phyloP scores from a whole-genome alignment of 2,797 vertebrate genomes.

The Urosaurus nigricauda region DNA sequence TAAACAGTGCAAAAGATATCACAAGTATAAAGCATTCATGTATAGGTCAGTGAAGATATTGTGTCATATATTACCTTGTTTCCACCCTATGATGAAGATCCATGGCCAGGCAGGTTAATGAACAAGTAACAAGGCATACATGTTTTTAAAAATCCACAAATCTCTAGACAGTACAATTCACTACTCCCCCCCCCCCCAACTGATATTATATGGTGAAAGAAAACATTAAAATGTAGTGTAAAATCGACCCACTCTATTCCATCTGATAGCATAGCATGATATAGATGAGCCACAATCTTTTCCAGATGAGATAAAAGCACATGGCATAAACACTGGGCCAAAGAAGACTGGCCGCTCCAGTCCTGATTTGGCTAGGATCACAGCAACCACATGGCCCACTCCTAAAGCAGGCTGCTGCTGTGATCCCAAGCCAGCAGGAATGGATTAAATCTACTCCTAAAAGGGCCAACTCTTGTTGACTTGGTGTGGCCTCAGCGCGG shows the following conservation, averaged over 20 bases:
- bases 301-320: background rate
- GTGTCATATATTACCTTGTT: too few relatives aligned
- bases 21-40: background rate
- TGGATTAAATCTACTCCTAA: too few relatives aligned
- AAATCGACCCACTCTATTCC: background rate
- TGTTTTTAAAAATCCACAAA: background rate
- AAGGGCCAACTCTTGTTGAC: too few relatives aligned
- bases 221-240: background rate
- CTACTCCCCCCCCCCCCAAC: background rate
- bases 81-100: background rate
- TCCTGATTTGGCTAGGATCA: too few relatives aligned
- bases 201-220: background rate
- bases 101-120: background rate
- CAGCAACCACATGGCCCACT: too few relatives aligned
- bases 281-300: background rate
- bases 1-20: background rate
- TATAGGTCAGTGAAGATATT: background rate
- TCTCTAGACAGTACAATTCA: background rate
- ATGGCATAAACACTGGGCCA: background rate
- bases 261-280: too few relatives aligned
- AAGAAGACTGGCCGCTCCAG: too few relatives aligned
- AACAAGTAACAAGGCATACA: background rate
- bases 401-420: too few relatives aligned
- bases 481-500: too few relatives aligned
- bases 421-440: too few relatives aligned